A percentile compares a stretch with the other conserved stretches of the same genome.
Conservation (phyloP, 2,888 invertebrate species). For the Lasius fuliginosus region DNA sequence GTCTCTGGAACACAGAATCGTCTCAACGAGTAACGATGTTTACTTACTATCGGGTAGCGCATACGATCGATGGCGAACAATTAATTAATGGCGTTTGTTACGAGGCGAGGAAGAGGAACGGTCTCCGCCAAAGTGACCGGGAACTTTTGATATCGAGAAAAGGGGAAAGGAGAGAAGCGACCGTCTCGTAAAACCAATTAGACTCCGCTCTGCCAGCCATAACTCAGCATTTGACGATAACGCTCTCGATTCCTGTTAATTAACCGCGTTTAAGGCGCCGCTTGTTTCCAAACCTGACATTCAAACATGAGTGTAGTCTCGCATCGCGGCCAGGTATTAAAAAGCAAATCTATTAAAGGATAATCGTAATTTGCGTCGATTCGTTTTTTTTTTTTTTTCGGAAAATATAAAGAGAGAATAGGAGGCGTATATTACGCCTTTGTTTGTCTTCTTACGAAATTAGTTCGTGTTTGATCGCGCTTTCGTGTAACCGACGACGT, state of each 20-base stretch:
- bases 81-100: constrained; percentile 21
- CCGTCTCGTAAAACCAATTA: constrained; percentile 50
- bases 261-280: constrained; percentile 59
- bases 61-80: constrained; percentile 35
- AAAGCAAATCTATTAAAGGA: neutral
- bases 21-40: neutral
- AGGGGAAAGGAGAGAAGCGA: neutral
- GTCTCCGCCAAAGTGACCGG: neutral
- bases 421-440: neutral
- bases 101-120: neutral
- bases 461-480: constrained; percentile 35
- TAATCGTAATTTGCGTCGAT: neutral
- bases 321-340: neutral
- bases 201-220: constrained; percentile 52
- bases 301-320: constrained; percentile 4
- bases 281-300: constrained; percentile 37
- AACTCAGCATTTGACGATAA: constrained; percentile 59
- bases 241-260: constrained; percentile 57
- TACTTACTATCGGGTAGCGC: neutral
- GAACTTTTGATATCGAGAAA: constrained; percentile 34
- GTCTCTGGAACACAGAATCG: too few relatives aligned
- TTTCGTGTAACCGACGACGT: constrained; percentile 54
- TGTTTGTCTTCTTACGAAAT: constrained; percentile 1
- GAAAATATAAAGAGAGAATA: neutral
- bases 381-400: constrained; percentile 22